phyloP scores from a whole-genome alignment of 2,888 invertebrate species.

The Amblyteles armatorius region DNA sequence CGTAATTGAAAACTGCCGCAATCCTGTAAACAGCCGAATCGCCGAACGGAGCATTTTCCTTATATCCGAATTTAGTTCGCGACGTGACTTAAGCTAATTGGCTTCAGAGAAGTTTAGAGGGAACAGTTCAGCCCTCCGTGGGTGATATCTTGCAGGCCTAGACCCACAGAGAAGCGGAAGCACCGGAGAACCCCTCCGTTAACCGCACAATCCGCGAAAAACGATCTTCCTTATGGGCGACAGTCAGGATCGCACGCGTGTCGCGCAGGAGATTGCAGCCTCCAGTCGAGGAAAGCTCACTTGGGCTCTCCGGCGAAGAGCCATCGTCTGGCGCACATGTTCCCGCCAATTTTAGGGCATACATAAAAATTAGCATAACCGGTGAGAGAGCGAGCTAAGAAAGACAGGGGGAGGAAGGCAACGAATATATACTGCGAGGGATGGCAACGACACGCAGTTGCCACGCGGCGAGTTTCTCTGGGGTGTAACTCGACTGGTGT shows the following conservation, averaged over 20 bases:
- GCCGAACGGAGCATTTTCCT: not conserved
- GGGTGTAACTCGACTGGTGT: slow-evolving; percentile 25
- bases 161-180: slow-evolving; percentile 3
- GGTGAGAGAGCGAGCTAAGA: slow-evolving; percentile 54
- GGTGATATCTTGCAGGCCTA: slow-evolving; percentile 18
- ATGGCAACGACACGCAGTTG: slow-evolving; percentile 71
- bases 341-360: slow-evolving; percentile 70
- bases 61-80: slow-evolving; percentile 50
- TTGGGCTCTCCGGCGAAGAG: slow-evolving; percentile 21
- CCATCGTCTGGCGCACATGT: slow-evolving; percentile 70
- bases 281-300: slow-evolving; percentile 15
- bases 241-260: slow-evolving; percentile 37
- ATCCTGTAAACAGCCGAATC: not conserved
- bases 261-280: slow-evolving; percentile 48
- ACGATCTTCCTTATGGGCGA: slow-evolving; percentile 10
- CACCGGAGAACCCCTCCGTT: slow-evolving; percentile 29
- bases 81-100: slow-evolving; percentile 66
- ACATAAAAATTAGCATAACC: slow-evolving; percentile 77
- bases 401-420: slow-evolving; percentile 20
- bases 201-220: slow-evolving; percentile 24
- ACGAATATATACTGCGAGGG: slow-evolving; percentile 47
- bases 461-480: slow-evolving; percentile 71
- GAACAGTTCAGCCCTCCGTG: slow-evolving; percentile 4
- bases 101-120: slow-evolving; percentile 55
- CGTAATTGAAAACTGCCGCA: not conserved